These are phyloP conservation scores for Hypanus sabinus DNA, from an alignment of 2,113 vertebrate species.

Conservation along the genomic window DNA sequence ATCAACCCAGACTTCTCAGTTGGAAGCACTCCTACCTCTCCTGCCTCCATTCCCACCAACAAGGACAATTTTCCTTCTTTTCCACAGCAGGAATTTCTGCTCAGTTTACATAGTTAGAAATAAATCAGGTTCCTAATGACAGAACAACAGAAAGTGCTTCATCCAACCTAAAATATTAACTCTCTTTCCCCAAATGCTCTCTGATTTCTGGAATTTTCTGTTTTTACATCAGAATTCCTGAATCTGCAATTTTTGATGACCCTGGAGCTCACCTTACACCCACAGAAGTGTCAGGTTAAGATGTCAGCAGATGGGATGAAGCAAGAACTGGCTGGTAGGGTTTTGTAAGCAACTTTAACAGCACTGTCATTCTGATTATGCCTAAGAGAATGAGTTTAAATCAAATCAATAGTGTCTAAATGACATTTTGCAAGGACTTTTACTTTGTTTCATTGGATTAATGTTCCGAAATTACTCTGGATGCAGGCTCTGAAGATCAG, in stretches of 20 bases:
- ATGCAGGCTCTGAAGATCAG: background rate
- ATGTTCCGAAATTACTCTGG: background rate
- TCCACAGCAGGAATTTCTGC: background rate
- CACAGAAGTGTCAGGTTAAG: background rate
- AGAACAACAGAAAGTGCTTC: no score
- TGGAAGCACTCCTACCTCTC: background rate
- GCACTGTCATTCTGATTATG: background rate
- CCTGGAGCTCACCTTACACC: background rate
- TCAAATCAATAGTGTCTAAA: background rate
- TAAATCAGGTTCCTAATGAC: background rate
- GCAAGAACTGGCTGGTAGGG: background rate
- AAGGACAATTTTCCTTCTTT: background rate
- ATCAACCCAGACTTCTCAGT: background rate
- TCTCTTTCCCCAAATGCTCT: no score
- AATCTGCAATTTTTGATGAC: no score
- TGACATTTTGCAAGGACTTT: constrained; percentile 3
- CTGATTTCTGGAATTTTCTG: no score
- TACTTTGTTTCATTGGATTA: background rate
- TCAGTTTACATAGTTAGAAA: background rate
- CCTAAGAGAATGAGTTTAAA: background rate
- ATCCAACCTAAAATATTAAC: no score
- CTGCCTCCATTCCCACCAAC: background rate
- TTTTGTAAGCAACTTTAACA: background rate
- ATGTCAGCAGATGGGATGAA: background rate
- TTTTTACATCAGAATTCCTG: no score